These are phyloP conservation scores for Xylocopa sonorina DNA, from an alignment of 1,140 invertebrate species.

Conservation along the genomic window DNA sequence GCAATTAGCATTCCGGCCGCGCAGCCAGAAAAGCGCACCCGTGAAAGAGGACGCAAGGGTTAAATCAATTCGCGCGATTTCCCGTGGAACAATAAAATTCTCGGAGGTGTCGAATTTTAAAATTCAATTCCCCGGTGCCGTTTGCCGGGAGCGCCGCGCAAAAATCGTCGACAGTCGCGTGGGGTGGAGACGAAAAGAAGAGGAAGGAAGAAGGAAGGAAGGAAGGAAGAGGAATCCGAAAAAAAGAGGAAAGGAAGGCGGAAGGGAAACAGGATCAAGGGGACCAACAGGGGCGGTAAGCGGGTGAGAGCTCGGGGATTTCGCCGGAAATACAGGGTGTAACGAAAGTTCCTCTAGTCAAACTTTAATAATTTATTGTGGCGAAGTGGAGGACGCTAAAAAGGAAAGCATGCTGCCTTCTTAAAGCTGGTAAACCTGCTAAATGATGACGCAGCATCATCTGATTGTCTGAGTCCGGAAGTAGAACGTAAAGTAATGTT, in stretches of 20 bases:
- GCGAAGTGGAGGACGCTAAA: too few relatives aligned
- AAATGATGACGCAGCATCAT: too few relatives aligned
- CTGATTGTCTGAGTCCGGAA: too few relatives aligned
- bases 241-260: background rate
- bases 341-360: too few relatives aligned
- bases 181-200: background rate
- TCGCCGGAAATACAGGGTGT: conserved; percentile 44
- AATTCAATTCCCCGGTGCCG: conserved; percentile 28
- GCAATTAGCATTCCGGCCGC: conserved; percentile 24
- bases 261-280: background rate
- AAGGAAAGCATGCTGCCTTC: too few relatives aligned
- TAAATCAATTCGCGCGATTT: conserved; percentile 44
- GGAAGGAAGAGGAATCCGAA: background rate
- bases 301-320: conserved; percentile 18
- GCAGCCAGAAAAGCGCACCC: background rate
- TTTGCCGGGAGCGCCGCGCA: background rate
- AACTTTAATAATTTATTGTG: too few relatives aligned
- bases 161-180: background rate
- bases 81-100: conserved; percentile 42
- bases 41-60: conserved; percentile 12
- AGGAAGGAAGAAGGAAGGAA: too few relatives aligned
- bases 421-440: too few relatives aligned
- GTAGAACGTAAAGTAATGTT: too few relatives aligned
- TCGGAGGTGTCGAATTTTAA: conserved; percentile 47
- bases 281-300: background rate